Base-by-base conservation (phyloP, 2,888 invertebrate species). In the Ormyrus pomaceus region DNA sequence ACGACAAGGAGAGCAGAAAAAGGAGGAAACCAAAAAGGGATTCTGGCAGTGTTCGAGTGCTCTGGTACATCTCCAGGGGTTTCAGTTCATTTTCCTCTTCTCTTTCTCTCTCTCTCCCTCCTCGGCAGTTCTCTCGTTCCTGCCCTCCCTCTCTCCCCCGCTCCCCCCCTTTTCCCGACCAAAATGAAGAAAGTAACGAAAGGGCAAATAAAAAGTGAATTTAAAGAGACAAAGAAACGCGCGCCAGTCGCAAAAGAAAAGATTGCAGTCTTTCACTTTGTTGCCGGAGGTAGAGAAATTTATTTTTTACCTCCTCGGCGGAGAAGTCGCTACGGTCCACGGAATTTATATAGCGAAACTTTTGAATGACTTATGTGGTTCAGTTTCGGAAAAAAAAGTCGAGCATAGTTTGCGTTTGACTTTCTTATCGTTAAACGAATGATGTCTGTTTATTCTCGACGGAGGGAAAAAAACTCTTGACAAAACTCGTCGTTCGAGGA, bases 131-230 rank as follows among this genome's bases (percentile, higher is more conserved):
- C 34, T 7, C 19, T 7, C 53, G 70, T 51, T 53, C 64, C 59
- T 45, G 5, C 51, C 76, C 34, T 7, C 55, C 13, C 46, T 56
- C n/a, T 46, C 45, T 10, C 34, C 19, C 6, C 51, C 11, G 11
- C 11, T 58, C 50, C 46, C 55, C 51, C 77, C 62, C 70, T 66
- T 45, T 68, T 51, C 65, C 79, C 73, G 65, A 66, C 61, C 46
- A 65, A 82, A 82, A 81, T 76, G 82, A 85, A 84, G 84, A 85
- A 86, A 83, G 82, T 82, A 82, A 79, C 82, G 79, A 81, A 81
- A 70, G 65, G 48, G 48, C 70, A 79, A 75, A 79, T 79, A 79
- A 75, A 75, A 75, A 70, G 75, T 74, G 65, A 75, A 75, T 79
- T 71, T 75, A 70, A 64, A 70, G 59, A 75, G 75, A 75, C 75